phyloP scores from a whole-genome alignment of 2,113 vertebrate species.

The Alethe castanea region DNA sequence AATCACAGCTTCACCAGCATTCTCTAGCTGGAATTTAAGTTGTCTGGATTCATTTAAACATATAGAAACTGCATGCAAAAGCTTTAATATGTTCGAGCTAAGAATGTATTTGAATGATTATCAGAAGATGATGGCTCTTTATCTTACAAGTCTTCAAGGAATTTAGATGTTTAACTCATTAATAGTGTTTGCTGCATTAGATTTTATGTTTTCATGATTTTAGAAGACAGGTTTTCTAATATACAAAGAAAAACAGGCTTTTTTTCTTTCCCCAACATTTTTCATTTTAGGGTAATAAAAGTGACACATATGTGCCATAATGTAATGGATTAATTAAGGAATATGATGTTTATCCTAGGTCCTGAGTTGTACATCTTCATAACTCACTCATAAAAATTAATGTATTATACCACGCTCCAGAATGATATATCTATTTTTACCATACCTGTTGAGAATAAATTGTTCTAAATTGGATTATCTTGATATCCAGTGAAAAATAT shows the following conservation, averaged over 20 bases:
- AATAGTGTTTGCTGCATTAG: conserved; percentile 61
- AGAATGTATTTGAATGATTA: conserved; percentile 40
- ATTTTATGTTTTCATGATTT: conserved; percentile 66
- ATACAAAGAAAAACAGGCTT: conserved; percentile 27
- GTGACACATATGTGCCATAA: conserved; percentile 65
- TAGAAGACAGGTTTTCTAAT: conserved; percentile 62
- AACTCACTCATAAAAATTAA: conserved; percentile 78
- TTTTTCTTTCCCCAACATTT: conserved; percentile 22
- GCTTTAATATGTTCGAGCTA: conserved; percentile 17
- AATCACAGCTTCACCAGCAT: background rate
- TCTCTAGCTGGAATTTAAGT: background rate
- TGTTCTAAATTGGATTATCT: conserved; percentile 71
- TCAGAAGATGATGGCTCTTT: conserved; percentile 60
- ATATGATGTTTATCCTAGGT: conserved; percentile 77
- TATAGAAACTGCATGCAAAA: background rate
- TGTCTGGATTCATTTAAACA: background rate
- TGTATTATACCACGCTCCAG: conserved; percentile 61
- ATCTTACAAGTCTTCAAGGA: conserved; percentile 57
- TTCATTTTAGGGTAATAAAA: conserved; percentile 76
- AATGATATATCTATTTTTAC: conserved; percentile 68
- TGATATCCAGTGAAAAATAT: conserved; percentile 45
- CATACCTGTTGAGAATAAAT: conserved; percentile 73
- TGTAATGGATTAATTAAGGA: conserved; percentile 79
- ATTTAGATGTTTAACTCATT: conserved; percentile 71
- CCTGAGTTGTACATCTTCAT: conserved; percentile 72